Evolutionary conservation across 2,113 vertebrate species (phyloP).

Genomic region (Zeus faber): DNA sequence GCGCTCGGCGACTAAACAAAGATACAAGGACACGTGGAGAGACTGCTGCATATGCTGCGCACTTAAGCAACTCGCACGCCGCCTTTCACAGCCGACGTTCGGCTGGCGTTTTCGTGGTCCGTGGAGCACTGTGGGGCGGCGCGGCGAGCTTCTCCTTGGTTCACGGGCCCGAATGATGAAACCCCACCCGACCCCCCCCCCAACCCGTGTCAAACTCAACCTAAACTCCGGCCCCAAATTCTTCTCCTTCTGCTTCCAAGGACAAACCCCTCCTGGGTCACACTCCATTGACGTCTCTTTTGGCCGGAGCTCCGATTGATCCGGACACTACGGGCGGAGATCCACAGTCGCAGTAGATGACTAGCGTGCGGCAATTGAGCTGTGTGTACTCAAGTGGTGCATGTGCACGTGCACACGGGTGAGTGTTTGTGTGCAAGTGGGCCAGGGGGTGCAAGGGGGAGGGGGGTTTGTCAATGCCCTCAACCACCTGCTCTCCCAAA

Average conservation of each 20-base stretch:
- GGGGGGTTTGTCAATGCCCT: constrained; percentile 40
- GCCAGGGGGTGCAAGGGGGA: constrained; percentile 16
- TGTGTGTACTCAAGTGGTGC: no score
- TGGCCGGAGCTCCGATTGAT: no score
- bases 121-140: constrained; percentile 26
- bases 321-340: no score
- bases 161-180: constrained; percentile 58
- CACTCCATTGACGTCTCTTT: constrained; percentile 66
- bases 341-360: no score
- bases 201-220: constrained; percentile 35
- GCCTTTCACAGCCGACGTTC: constrained; percentile 43
- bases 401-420: neutral
- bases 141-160: constrained; percentile 38
- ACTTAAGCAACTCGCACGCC: constrained; percentile 55
- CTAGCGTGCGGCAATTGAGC: no score
- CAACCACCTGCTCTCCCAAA: constrained; percentile 59
- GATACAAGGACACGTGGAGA: constrained; percentile 48
- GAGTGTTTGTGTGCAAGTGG: constrained; percentile 14
- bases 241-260: constrained; percentile 27
- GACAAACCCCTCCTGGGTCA: constrained; percentile 37
- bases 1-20: constrained; percentile 54
- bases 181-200: constrained; percentile 24
- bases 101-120: constrained; percentile 26
- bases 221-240: constrained; percentile 36
- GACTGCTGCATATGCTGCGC: constrained; percentile 54